phyloP scores from a whole-genome alignment of 2,888 invertebrate species.

The Scaptomyza polygonia region DNA sequence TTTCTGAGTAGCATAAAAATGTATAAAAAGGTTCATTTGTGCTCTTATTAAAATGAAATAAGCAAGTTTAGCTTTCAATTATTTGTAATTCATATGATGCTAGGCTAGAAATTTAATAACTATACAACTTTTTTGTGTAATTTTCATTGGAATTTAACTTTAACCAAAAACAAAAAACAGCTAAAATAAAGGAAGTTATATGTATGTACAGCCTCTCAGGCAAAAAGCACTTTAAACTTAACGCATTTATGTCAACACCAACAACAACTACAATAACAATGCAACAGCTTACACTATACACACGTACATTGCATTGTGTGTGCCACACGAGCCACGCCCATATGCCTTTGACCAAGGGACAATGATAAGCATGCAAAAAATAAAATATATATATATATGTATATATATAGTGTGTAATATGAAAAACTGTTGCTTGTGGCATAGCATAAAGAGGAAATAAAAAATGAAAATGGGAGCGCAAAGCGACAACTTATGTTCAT shows the following conservation, averaged over 20 bases:
- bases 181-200: constrained; percentile 8
- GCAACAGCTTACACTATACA: background rate
- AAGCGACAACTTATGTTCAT: constrained; percentile 73
- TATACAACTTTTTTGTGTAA: constrained; percentile 11
- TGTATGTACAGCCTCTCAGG: background rate
- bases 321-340: constrained; percentile 33
- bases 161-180: constrained; percentile 16
- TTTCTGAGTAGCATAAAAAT: background rate
- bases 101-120: constrained; percentile 20
- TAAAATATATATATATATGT: constrained; percentile 10
- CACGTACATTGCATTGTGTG: constrained; percentile 20
- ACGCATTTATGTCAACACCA: constrained; percentile 35
- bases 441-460: constrained; percentile 25
- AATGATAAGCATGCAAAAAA: constrained; percentile 30
- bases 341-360: constrained; percentile 53
- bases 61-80: too few species aligned
- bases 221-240: constrained; percentile 54
- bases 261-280: constrained; percentile 4
- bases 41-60: too few species aligned
- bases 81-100: constrained; percentile 10
- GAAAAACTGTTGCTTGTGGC: constrained; percentile 61
- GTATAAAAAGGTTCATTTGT: too few species aligned
- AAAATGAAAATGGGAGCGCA: constrained; percentile 35
- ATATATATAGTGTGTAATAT: constrained; percentile 7
- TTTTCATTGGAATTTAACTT: constrained; percentile 23